Percentiles rank a stretch among this genome's conserved stretches.
Evolutionary conservation across 2,113 vertebrate genomes (phyloP).

Genomic region (Coregonus clupeaformis): DNA sequence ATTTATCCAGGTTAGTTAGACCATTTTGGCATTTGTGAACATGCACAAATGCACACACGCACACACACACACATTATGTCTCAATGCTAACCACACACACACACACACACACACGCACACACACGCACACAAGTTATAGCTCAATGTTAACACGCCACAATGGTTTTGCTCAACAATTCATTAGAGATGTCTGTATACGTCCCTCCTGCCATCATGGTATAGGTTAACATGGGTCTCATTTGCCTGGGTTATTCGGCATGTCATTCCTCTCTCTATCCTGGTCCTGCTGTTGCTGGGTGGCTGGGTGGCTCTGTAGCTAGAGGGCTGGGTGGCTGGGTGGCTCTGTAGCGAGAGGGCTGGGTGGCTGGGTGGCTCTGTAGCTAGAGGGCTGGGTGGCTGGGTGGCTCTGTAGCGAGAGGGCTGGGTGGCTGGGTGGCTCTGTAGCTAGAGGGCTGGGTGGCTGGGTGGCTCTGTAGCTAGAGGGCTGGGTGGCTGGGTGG

Average conservation of each 20-base stretch:
- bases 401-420: too few relatives aligned
- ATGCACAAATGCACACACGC: neutral
- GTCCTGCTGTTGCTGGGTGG: neutral
- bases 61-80: neutral
- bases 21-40: too few relatives aligned
- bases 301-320: too few relatives aligned
- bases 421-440: slow-evolving; percentile 37
- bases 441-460: slow-evolving; percentile 53
- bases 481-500: too few relatives aligned
- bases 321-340: slow-evolving; percentile 8
- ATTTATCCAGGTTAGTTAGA: too few relatives aligned
- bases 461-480: too few relatives aligned
- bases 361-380: too few relatives aligned
- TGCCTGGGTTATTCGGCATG: slow-evolving; percentile 78
- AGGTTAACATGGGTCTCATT: slow-evolving; percentile 80
- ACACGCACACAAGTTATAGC: neutral
- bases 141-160: neutral
- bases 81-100: neutral
- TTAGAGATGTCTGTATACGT: neutral
- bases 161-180: neutral
- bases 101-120: neutral
- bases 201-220: slow-evolving; percentile 75
- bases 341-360: slow-evolving; percentile 60
- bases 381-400: too few relatives aligned
- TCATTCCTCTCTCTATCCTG: slow-evolving; percentile 78